Conservation (phyloP, 2,797 vertebrate species). For the Gallinago solitaria region DNA sequence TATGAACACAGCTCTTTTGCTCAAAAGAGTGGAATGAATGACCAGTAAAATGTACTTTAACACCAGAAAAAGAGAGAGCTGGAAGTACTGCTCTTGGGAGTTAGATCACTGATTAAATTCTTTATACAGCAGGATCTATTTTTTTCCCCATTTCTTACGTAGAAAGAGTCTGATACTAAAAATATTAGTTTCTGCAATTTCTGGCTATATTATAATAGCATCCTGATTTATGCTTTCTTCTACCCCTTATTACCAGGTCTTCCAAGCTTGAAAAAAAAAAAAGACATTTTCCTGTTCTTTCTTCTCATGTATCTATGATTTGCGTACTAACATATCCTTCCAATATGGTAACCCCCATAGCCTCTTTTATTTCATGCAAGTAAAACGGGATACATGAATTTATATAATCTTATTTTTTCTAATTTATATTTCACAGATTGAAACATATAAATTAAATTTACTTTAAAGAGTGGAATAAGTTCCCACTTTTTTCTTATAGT, state of each 20-base stretch:
- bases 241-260: background rate
- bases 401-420: background rate
- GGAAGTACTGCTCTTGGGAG: background rate
- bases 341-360: background rate
- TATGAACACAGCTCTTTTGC: background rate
- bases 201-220: background rate
- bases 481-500: background rate
- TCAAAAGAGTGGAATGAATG: constrained; percentile 9
- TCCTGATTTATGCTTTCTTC: background rate
- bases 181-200: background rate
- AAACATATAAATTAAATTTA: background rate
- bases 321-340: background rate
- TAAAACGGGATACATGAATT: background rate
- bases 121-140: background rate
- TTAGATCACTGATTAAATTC: background rate
- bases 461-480: background rate
- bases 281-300: background rate
- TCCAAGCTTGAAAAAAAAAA: background rate
- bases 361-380: background rate
- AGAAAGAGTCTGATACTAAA: background rate
- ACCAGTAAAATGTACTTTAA: constrained; percentile 9
- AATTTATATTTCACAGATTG: background rate
- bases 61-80: background rate
- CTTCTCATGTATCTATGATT: background rate
- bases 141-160: background rate